phyloP scores from a whole-genome alignment of 1,140 invertebrate species.

The Pogonognathellus flavescens region DNA sequence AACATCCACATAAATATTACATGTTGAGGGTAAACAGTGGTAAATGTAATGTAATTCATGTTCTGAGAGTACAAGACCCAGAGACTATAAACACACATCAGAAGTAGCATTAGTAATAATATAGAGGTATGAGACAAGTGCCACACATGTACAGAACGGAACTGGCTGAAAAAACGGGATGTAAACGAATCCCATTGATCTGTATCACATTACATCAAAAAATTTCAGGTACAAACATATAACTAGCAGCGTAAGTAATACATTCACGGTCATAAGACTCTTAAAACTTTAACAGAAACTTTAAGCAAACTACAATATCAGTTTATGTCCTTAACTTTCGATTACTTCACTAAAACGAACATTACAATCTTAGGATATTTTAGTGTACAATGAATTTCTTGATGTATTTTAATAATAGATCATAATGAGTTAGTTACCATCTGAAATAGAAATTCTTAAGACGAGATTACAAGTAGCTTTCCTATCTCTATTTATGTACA shows the following conservation, averaged over 20 bases:
- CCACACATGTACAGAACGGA: not conserved
- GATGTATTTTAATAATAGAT: too few relatives aligned
- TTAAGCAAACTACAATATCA: not conserved
- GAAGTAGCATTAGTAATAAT: not conserved
- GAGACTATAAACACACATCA: too few relatives aligned
- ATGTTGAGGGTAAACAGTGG: too few relatives aligned
- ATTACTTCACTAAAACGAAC: not conserved
- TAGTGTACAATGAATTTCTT: too few relatives aligned
- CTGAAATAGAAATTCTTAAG: too few relatives aligned
- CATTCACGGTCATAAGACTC: not conserved
- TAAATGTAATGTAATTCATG: too few relatives aligned
- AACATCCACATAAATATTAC: too few relatives aligned
- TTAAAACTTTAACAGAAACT: not conserved
- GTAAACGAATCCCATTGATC: conserved; percentile 21
- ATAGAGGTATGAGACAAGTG: not conserved
- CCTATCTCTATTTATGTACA: too few relatives aligned
- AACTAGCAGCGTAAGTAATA: conserved; percentile 42
- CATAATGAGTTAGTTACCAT: too few relatives aligned
- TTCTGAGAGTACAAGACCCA: too few relatives aligned
- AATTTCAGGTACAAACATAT: conserved; percentile 40
- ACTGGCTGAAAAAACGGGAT: not conserved
- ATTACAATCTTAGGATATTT: too few relatives aligned
- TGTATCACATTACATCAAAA: conserved; percentile 45
- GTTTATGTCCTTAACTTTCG: not conserved
- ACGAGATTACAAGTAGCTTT: too few relatives aligned